Evolutionary conservation across 2,113 vertebrate species (phyloP).

Genomic region (Myotis davidii): DNA sequence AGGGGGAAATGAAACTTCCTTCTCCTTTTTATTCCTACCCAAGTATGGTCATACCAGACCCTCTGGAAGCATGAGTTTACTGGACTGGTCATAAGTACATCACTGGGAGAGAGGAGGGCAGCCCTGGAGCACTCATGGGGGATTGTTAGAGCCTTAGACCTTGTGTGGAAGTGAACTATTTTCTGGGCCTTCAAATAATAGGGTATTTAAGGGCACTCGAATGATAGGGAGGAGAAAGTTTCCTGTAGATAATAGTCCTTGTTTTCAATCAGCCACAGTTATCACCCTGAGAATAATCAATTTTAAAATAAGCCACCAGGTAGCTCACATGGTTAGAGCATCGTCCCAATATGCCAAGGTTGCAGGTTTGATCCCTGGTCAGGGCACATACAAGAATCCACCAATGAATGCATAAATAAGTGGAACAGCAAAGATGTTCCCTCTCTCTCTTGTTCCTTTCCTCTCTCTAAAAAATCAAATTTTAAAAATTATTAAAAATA

Average conservation of each 20-base stretch:
- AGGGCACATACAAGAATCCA: neutral
- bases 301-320: slow-evolving; percentile 1
- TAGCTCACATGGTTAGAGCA: neutral
- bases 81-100: neutral
- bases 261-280: neutral
- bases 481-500: neutral
- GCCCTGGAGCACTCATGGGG: neutral
- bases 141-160: neutral
- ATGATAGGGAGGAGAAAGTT: neutral
- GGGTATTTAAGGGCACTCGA: neutral
- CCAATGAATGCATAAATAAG: neutral
- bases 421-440: neutral
- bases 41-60: neutral
- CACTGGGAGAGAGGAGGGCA: neutral
- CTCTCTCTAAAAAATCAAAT: neutral
- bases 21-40: neutral
- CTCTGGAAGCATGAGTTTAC: neutral
- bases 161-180: neutral
- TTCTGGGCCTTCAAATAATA: slow-evolving; percentile 41
- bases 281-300: neutral
- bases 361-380: neutral
- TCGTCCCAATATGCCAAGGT: neutral
- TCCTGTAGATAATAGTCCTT: slow-evolving; percentile 3
- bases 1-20: neutral
- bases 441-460: too few relatives aligned